Conservation (phyloP, 37 sponge, comb jelly and placozoan genomes). For the Ephydatia muelleri region DNA sequence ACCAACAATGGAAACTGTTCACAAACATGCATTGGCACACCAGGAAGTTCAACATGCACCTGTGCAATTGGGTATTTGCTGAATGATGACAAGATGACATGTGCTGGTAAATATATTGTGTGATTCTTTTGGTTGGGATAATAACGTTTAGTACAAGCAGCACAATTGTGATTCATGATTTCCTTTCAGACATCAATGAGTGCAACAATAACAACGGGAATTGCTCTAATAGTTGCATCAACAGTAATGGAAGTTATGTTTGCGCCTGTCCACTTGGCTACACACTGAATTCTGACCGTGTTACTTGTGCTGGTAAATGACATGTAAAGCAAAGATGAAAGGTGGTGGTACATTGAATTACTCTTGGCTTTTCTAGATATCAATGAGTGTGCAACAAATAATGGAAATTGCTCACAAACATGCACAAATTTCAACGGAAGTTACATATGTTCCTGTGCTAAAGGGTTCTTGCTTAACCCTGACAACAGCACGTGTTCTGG, state of each 20-base stretch:
- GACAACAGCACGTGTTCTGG: background rate
- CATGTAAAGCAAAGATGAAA: background rate
- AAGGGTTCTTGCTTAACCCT: conserved; percentile 14
- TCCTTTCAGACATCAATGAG: conserved; percentile 30
- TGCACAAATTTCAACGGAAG: conserved; percentile 38
- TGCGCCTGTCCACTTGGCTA: background rate
- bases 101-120: background rate
- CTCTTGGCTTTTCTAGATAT: conserved; percentile 1
- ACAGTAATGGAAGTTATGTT: background rate
- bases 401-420: conserved; percentile 39
- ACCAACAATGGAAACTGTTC: background rate
- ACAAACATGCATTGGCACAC: background rate
- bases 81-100: background rate
- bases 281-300: background rate
- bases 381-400: conserved; percentile 25
- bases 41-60: conserved; percentile 9
- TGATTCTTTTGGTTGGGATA: background rate
- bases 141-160: too few species aligned
- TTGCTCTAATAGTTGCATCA: conserved; percentile 26
- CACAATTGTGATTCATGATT: too few species aligned
- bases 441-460: conserved; percentile 13
- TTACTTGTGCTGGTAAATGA: background rate
- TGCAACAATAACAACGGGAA: conserved; percentile 25
- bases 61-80: background rate
- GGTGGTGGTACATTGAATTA: background rate